Conservation (phyloP, 2,888 invertebrate genomes). For the Cacoxenus indagator region DNA sequence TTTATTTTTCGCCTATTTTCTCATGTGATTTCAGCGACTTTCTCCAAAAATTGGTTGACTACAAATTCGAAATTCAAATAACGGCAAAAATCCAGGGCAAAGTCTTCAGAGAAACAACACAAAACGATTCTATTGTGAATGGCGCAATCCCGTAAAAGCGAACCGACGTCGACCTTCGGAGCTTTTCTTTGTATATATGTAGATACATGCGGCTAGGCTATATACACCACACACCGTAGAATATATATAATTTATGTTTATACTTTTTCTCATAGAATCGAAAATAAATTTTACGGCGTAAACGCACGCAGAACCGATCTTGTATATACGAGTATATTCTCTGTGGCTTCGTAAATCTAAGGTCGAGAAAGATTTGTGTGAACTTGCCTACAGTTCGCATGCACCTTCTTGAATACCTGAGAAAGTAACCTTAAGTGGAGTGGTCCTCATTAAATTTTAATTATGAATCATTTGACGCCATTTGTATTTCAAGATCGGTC, state of each 20-base stretch:
- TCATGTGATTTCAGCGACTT: too few relatives aligned
- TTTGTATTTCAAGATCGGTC: too few relatives aligned
- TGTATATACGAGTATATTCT: too few relatives aligned
- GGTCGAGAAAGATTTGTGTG: too few relatives aligned
- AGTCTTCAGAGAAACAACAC: not conserved
- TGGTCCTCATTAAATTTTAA: too few relatives aligned
- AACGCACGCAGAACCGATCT: conserved; percentile 49
- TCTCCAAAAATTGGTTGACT: conserved; percentile 13
- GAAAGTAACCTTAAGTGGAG: too few relatives aligned
- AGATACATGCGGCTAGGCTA: not conserved
- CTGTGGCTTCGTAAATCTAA: too few relatives aligned
- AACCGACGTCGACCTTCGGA: conserved; percentile 50
- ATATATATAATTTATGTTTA: conserved; percentile 4
- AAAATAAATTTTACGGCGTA: conserved; percentile 53
- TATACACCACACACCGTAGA: not conserved
- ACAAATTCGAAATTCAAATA: not conserved
- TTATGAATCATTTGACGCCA: too few relatives aligned
- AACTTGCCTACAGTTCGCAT: too few relatives aligned
- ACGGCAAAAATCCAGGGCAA: not conserved
- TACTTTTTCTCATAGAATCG: conserved; percentile 41
- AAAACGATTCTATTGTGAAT: not conserved
- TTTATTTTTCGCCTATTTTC: not conserved
- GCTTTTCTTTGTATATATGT: conserved; percentile 29
- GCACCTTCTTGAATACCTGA: too few relatives aligned
- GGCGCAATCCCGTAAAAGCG: conserved; percentile 15